Evolutionary conservation across 2,888 invertebrate genomes (phyloP), one percentile per base, ranked within the genome.

Genomic region (Lepidocyrtoides sp.): DNA sequence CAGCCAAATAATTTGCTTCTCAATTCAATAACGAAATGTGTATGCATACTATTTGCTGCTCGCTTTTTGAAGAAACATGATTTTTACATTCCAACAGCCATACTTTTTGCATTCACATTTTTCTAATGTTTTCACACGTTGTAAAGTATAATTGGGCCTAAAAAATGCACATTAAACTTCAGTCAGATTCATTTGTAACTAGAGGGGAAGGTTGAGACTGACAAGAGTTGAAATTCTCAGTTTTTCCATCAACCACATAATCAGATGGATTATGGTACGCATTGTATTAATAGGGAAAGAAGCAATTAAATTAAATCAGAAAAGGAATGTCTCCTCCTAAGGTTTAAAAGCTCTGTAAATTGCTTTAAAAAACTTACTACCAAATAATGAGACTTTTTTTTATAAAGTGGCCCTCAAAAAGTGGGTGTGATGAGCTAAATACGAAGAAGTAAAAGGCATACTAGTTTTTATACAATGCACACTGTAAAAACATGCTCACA

Each of bases 351-450:
- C 8, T 69, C 32, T n/a, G 69, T 36, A 36, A 69, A 69, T 69
- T 36, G 36, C 63, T 26, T 66, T 0, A 69, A 69, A 17, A 69
- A n/a, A 1, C 69, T 17, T 41, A 17, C 20, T 17, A 5, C 69
- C 8, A 63, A 60, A 41, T 72, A 44, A 72, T 72, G 44, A 44
- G 23, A 14, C 32, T 17, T 48, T 48, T n/a, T 48, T 10, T 57
- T 5, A 36, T 41, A 36, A 81, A 29, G 36, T 44, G 63, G n/a
- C 29, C 29, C 57, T 3, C 60, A n/a, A n/a, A n/a, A 36, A 81
- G 60, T 81, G 81, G 81, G 83, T 29, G 83, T 36, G 23, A 51
- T 23, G 14, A 60, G 66, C 66, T 69, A 32, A 69, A 20, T 26
- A 60, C 20, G 7, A 1, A 12, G 26, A 17, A 54, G 4, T 5